Base-by-base conservation (phyloP, 2,113 vertebrate genomes). In the Gopherus flavomarginatus region DNA sequence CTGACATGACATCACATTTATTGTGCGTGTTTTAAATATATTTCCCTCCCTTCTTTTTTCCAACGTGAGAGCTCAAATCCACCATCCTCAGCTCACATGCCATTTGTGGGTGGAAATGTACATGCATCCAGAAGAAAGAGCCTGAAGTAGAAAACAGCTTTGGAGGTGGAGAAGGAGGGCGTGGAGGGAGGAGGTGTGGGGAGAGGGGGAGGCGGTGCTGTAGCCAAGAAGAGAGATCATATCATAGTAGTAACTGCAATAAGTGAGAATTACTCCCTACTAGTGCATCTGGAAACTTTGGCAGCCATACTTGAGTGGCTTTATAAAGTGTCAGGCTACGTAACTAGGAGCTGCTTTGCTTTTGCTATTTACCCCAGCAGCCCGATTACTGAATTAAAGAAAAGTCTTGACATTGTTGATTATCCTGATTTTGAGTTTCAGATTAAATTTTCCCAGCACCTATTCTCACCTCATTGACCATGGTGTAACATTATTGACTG, bases 41-140 rank as follows among this genome's bases (percentile, higher is more conserved):
- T 59, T 91, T 83, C 50, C 5, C 1, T 16, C 1, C 24, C 88
- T 85, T 8, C 72, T 89, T 95, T 88, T 97, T 96, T 89, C 87
- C 86, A 89, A 1, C 24, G 88, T 17, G 54, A 90, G 44, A 79
- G 50, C 47, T 80, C 89, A 95, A 92, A 94, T 85, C 57, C 85
- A 50, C 65, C 47, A 26, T 78, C 85, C 27, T 95, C 53, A 88
- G 81, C 83, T 95, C 26, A 1, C 59, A 11, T 87, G 53, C 79
- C n/a, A 0, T 26, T 75, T 81, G 44, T 72, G 83, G 54, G 21
- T 96, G 89, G 90, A 96, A 96, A 95, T 97, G 85, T 92, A 90
- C 85, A 91, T n/a, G 86, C 62, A 95, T 62, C 83, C 92, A 89
- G 83, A 92, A 81, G 72, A 0, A 19, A 65, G 17, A 69, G 35